A percentile compares a stretch with the other conserved stretches of the same genome.
These are phyloP conservation scores for Trilocha varians DNA, from an alignment of 2,888 invertebrate genomes.

Conservation along the genomic window DNA sequence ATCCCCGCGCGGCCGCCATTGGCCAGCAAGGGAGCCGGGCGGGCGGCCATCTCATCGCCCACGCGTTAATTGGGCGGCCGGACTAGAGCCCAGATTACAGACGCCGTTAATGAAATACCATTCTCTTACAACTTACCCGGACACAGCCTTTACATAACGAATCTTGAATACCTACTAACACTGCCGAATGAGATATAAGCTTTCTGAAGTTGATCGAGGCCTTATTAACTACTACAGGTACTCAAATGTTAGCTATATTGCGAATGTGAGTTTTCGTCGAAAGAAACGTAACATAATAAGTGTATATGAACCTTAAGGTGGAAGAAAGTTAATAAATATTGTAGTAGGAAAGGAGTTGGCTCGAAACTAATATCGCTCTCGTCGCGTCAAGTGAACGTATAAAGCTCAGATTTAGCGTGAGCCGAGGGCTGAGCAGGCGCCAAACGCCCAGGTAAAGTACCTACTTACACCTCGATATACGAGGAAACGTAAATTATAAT, in stretches of 20 bases:
- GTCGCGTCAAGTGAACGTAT: slow-evolving; percentile 73
- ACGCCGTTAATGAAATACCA: slow-evolving; percentile 56
- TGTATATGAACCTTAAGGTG: slow-evolving; percentile 26
- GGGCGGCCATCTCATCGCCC: slow-evolving; percentile 62
- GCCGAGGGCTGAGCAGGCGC: slow-evolving; percentile 66
- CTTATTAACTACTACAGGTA: too few species aligned
- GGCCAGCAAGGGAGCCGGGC: slow-evolving; percentile 54
- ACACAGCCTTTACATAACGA: slow-evolving; percentile 7
- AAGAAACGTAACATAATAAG: slow-evolving; percentile 29
- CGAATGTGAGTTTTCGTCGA: neutral
- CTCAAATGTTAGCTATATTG: neutral
- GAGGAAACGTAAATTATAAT: slow-evolving; percentile 73
- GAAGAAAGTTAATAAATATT: slow-evolving; percentile 67
- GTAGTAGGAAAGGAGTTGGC: slow-evolving; percentile 64
- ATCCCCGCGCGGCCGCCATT: slow-evolving; percentile 70
- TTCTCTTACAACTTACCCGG: slow-evolving; percentile 29
- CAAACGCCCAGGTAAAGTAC: slow-evolving; percentile 70
- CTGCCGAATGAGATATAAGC: too few species aligned
- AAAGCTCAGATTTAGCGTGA: slow-evolving; percentile 72
- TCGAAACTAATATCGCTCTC: slow-evolving; percentile 71
- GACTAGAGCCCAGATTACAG: slow-evolving; percentile 46
- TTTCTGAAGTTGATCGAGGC: too few species aligned
- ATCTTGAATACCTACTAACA: neutral
- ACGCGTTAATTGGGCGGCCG: slow-evolving; percentile 72
- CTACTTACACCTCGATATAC: slow-evolving; percentile 71